Base-by-base conservation (phyloP, 2,888 invertebrate genomes). In the Amblyteles armatorius region DNA sequence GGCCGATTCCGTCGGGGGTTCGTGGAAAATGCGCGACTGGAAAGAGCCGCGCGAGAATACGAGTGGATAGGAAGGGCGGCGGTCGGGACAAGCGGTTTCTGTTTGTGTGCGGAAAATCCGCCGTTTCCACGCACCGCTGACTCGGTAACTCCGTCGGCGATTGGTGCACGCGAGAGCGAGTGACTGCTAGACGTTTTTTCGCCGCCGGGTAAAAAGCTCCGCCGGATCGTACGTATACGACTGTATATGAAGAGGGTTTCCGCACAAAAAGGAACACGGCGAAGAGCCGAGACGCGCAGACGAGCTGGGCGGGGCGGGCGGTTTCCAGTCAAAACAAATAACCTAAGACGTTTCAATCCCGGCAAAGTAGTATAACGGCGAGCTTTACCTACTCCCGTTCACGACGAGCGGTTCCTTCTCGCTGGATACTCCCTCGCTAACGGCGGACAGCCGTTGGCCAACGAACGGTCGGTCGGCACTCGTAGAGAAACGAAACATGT, bases 301-400 rank as follows among this genome's bases (percentile, higher is more conserved):
- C 90, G 90, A 90, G 88, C 40, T 91, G 92, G 93, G 92, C 92
- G 93, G 92, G 84, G 89, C 92, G 82, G 78, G 88, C 63, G 69
- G 57, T 69, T 87, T 88, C 88, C 90, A 90, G 91, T 93, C 91
- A 90, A 91, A 93, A 93, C 92, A 92, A 93, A 93, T 93, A 92
- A 92, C 90, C 89, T 89, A 88, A 90, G 90, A 93, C 92, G 90
- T 92, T 92, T 93, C 91, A 90, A 90, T 90, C 88, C 86, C 86
- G 78, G 82, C 87, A 82, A 88, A 87, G 87, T 78, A 81, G 86
- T 82, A 83, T 29, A 57, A 19, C 79, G 57, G 50, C 74, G 83
- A 82, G 77, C 79, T 85, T 87, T 78, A 85, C 84, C 88, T 78
- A 69, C 84, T 74, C 76, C 52, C 78, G 19, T 74, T 83, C 65